Conservation (phyloP, 2,888 invertebrate species). For the Caenorhabditis macrosperma region DNA sequence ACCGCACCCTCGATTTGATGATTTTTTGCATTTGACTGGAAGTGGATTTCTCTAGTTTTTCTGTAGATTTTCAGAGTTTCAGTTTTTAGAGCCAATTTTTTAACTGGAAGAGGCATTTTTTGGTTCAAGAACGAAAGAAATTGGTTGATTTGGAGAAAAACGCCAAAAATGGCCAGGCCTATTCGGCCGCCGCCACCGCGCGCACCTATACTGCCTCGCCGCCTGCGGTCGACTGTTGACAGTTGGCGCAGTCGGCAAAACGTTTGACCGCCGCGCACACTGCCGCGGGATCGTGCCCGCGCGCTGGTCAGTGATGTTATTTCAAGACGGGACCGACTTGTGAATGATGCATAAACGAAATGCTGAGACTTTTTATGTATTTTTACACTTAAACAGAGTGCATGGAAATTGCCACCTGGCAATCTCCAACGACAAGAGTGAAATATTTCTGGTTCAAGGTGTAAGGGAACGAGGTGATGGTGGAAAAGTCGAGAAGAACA, state of each 20-base stretch:
- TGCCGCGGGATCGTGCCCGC: slow-evolving; percentile 27
- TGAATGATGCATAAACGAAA: slow-evolving; percentile 61
- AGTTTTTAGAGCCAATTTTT: too few species aligned
- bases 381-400: not conserved
- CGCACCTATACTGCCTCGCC: slow-evolving; percentile 8
- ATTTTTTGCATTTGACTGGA: too few species aligned
- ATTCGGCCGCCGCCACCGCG: not conserved
- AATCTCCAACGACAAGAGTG: slow-evolving; percentile 16
- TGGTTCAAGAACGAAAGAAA: too few species aligned
- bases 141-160: too few species aligned
- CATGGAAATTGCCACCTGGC: not conserved
- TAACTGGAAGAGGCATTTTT: too few species aligned
- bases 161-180: too few species aligned
- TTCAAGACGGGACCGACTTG: slow-evolving; percentile 63
- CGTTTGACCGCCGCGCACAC: not conserved
- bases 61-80: too few species aligned
- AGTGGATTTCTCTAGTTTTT: too few species aligned
- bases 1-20: too few species aligned
- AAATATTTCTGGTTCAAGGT: slow-evolving; percentile 18
- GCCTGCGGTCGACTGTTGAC: slow-evolving; percentile 3
- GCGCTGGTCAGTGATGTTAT: slow-evolving; percentile 44
- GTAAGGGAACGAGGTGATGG: not conserved
- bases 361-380: slow-evolving; percentile 46
- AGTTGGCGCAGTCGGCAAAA: slow-evolving; percentile 19
- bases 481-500: not conserved